These are phyloP conservation scores for Scrobipalpa atriplicella DNA, from an alignment of 2,888 invertebrate genomes.

Conservation along the genomic window DNA sequence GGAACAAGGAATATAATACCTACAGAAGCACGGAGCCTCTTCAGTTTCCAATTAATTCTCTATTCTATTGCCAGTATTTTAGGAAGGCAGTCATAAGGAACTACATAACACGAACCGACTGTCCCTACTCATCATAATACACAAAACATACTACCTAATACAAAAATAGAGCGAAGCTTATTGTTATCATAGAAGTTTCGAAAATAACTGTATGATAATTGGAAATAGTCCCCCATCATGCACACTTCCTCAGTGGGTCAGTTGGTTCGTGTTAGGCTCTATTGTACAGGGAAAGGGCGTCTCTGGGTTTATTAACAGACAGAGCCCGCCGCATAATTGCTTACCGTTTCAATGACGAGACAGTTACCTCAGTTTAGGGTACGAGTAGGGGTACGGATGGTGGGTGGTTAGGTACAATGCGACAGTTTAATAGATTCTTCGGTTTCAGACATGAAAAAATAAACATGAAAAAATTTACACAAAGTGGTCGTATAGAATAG, in stretches of 20 bases:
- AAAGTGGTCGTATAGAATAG: no score
- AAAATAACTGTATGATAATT: no score
- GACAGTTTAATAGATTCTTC: neutral
- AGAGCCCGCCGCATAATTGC: constrained; percentile 10
- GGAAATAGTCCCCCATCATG: neutral
- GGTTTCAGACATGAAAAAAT: no score
- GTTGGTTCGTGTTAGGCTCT: neutral
- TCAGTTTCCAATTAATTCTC: neutral
- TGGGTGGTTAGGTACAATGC: neutral
- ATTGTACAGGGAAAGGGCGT: constrained; percentile 15
- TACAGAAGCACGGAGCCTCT: neutral
- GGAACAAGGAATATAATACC: neutral
- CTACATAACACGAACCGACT: no score
- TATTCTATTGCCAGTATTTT: no score
- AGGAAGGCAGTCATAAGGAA: no score
- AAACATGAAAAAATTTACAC: no score
- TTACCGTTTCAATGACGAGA: constrained; percentile 2
- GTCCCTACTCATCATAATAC: no score
- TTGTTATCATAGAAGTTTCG: no score
- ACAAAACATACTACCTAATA: no score
- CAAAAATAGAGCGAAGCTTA: no score
- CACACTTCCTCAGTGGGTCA: neutral
- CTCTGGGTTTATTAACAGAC: constrained; percentile 11
- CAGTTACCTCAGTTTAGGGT: neutral
- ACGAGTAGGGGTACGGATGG: neutral